Evolutionary conservation across 2,797 vertebrate genomes (phyloP).

Genomic region (Pempheris klunzingeri): DNA sequence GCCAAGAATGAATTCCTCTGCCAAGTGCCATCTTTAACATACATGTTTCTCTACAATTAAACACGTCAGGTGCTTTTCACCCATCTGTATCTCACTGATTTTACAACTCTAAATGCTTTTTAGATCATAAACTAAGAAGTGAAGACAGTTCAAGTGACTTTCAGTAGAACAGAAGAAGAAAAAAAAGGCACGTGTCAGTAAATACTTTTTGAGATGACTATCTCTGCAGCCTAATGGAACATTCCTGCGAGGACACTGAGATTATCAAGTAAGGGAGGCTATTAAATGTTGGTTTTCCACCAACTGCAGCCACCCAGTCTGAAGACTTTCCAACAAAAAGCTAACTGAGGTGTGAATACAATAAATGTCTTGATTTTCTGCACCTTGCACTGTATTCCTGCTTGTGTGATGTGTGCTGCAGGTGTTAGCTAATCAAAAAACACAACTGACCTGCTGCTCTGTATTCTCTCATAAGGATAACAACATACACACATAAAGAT

Average conservation of each 20-base stretch:
- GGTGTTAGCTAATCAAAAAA: background rate
- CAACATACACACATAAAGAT: background rate
- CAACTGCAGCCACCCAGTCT: conserved; percentile 20
- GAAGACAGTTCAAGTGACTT: background rate
- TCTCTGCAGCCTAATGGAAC: conserved; percentile 12
- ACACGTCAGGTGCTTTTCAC: background rate
- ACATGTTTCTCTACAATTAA: background rate
- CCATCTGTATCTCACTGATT: background rate
- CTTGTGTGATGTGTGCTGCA: background rate
- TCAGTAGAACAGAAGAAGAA: background rate
- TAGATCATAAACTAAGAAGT: background rate
- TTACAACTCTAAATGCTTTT: background rate
- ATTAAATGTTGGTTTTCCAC: conserved; percentile 19
- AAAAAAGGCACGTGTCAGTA: background rate
- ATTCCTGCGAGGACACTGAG: conserved; percentile 24
- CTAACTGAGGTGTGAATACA: too few species aligned
- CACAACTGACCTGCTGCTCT: background rate
- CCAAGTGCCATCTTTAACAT: background rate
- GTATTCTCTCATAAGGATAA: background rate
- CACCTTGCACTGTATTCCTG: background rate
- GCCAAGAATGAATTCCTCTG: background rate
- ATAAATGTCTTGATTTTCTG: conserved; percentile 1
- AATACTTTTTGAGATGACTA: conserved; percentile 6
- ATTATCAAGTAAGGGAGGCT: conserved; percentile 32
- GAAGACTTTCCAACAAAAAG: too few species aligned